Evolutionary conservation across 1,140 invertebrate species (phyloP).

Genomic region (Eumaeus atala): DNA sequence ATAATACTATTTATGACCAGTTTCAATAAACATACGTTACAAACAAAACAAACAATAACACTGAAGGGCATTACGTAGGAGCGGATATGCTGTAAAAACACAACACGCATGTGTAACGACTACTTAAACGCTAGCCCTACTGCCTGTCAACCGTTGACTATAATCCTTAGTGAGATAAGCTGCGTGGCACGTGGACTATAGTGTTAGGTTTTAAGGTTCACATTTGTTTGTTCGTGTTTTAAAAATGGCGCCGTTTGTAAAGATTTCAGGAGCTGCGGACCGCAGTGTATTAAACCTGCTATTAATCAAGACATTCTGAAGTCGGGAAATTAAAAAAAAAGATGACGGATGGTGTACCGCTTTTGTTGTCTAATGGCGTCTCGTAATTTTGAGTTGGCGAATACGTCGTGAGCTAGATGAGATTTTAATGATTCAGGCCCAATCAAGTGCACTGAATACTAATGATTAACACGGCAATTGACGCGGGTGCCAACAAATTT

Average conservation of each 20-base stretch:
- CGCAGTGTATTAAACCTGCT: constrained; percentile 37
- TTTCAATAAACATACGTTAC: too few species aligned
- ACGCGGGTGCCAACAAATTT: too few species aligned
- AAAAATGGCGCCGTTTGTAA: constrained; percentile 38
- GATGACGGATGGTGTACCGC: constrained; percentile 11
- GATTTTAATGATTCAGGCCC: too few species aligned
- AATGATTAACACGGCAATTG: too few species aligned
- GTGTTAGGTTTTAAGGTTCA: constrained; percentile 26
- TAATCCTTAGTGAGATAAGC: constrained; percentile 42
- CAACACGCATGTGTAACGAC: constrained; percentile 46
- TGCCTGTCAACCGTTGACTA: constrained; percentile 34
- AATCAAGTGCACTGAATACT: too few species aligned
- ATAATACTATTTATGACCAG: too few species aligned
- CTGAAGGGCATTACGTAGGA: not conserved
- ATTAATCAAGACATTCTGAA: constrained; percentile 42
- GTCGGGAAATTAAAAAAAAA: constrained; percentile 28
- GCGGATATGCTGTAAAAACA: constrained; percentile 8
- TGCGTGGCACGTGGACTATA: constrained; percentile 23
- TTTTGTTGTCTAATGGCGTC: constrained; percentile 3
- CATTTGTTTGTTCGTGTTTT: constrained; percentile 26
- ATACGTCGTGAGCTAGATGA: too few species aligned
- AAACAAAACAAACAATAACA: not conserved
- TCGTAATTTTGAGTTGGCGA: constrained; percentile 3
- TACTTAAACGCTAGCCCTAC: constrained; percentile 25
- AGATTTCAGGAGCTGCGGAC: constrained; percentile 36